phyloP scores from a whole-genome alignment of 2,113 vertebrate genomes.

The Hemiscyllium ocellatum region DNA sequence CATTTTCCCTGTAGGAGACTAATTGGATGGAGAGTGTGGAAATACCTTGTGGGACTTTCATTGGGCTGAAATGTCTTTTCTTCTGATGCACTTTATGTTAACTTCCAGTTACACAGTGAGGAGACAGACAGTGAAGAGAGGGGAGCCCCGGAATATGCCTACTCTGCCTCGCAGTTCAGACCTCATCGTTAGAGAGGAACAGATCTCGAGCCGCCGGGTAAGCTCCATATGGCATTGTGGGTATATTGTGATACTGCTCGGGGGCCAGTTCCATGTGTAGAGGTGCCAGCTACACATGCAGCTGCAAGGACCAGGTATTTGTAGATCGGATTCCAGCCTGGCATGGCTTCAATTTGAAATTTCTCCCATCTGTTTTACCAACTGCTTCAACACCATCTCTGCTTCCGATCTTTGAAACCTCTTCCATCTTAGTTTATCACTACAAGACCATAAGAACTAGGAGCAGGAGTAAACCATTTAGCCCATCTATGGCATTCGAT shows the following conservation, averaged over 20 bases:
- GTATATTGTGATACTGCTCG: neutral
- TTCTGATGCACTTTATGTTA: neutral
- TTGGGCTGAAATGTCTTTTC: neutral
- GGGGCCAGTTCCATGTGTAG: neutral
- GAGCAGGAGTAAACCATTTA: too few relatives aligned
- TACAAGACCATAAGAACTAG: too few relatives aligned
- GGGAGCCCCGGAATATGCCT: constrained; percentile 69
- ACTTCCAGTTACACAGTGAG: constrained; percentile 72
- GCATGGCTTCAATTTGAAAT: neutral
- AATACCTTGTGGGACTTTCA: neutral
- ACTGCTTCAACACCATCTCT: neutral
- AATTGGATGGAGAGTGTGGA: neutral
- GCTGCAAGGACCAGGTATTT: neutral
- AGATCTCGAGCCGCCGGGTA: constrained; percentile 83
- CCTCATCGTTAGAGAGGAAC: constrained; percentile 72
- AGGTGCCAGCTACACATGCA: neutral
- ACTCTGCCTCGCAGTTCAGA: constrained; percentile 71
- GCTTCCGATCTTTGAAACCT: neutral
- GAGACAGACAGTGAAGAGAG: constrained; percentile 71
- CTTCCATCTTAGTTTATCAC: neutral
- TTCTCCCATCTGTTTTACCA: neutral
- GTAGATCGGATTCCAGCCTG: neutral
- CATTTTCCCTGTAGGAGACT: neutral
- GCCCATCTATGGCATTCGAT: too few relatives aligned
- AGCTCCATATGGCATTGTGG: constrained; percentile 34